Evolutionary conservation across 2,113 vertebrate species (phyloP).

Genomic region (Haemorhous mexicanus): DNA sequence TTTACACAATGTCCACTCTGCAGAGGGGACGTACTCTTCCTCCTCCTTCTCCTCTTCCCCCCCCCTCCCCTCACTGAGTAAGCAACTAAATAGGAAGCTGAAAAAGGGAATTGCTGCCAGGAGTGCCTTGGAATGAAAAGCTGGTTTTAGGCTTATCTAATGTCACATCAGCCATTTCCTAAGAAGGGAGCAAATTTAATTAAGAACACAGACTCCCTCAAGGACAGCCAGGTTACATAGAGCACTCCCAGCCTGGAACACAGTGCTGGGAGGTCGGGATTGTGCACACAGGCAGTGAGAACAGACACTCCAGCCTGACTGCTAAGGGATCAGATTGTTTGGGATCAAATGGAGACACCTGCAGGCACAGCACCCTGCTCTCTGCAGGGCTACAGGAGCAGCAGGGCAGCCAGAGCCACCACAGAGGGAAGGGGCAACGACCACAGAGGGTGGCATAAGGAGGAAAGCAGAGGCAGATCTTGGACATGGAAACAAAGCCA

Average conservation of each 20-base stretch:
- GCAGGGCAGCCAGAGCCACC: neutral
- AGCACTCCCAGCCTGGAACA: neutral
- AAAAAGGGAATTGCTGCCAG: constrained; percentile 8
- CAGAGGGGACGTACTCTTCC: neutral
- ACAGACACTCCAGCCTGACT: neutral
- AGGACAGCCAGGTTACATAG: constrained; percentile 49
- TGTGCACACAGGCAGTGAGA: neutral
- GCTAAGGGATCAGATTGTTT: neutral
- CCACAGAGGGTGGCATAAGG: too few relatives aligned
- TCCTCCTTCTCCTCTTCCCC: neutral
- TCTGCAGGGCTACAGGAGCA: neutral
- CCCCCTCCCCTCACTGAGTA: neutral
- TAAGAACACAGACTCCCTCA: constrained; percentile 43
- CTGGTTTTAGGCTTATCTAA: constrained; percentile 45
- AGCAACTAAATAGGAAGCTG: neutral
- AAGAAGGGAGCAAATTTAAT: constrained; percentile 58
- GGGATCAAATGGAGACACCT: neutral
- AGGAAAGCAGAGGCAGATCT: neutral
- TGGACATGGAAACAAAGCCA: neutral
- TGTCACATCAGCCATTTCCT: constrained; percentile 65
- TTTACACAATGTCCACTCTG: neutral
- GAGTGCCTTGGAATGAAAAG: neutral
- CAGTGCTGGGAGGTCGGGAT: neutral
- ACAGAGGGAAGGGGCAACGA: neutral
- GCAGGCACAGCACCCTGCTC: neutral